Evolutionary conservation across 1,140 invertebrate genomes (phyloP), one percentile per base, ranked within the genome.

Genomic region (Orchesella cincta): DNA sequence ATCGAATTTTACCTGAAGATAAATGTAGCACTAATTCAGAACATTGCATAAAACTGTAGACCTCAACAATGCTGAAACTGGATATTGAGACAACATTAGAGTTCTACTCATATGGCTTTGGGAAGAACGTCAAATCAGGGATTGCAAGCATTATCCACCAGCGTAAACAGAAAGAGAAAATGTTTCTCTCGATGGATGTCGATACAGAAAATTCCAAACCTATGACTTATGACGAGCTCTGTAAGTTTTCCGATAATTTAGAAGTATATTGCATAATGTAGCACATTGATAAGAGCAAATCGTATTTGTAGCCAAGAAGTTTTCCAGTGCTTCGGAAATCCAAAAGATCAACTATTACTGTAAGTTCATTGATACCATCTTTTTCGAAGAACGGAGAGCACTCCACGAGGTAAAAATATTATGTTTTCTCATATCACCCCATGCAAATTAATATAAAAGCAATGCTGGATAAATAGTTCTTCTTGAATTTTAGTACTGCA

Each of bases 61-160:
- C 62, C 1, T 3, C 29, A 67, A 29, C 3, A 31, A 67, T 67
- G 62, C 62, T 67, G 62, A 67, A 67, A 67, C 62, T 67, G 62
- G 62, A 67, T 5, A 5, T 31, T 67, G 62, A 67, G 8, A 5
- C 3, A 67, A n/a, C 23, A 5, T 2, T 67, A n/a, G 29, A 67
- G 12, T 57, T 57, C 54, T 57, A 57, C 26, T 18, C 54, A 18
- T 23, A 57, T 8, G 54, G 26, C 5, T 67, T 67, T 67, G 26
- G 62, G 23, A 67, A 67, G 33, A 5, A 5, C 12, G 12, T 31
- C 8, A 67, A 67, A 31, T 8, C 5, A 8, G 14, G 62, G 1
- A 29, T 33, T 31, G 5, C 26, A 31, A 33, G n/a, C 28, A 67
- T 67, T n/a, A 16, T 67, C 31, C 29, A 67, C 8, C 26, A 23